phyloP scores from a whole-genome alignment of 2,888 invertebrate species.

The Caenorhabditis japonica region DNA sequence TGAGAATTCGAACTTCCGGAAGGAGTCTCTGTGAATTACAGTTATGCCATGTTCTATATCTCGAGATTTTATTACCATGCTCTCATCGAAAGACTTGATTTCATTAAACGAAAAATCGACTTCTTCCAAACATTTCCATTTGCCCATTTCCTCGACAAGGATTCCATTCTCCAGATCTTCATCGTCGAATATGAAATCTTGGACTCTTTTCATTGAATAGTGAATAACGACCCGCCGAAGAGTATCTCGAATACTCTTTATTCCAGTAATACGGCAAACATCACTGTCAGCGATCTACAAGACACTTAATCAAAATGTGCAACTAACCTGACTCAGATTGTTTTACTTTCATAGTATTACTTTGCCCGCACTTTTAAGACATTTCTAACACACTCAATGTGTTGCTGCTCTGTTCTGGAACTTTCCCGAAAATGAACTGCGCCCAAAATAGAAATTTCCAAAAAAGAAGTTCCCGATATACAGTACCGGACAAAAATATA shows the following conservation, averaged over 20 bases:
- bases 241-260: conserved; percentile 81
- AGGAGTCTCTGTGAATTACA: conserved; percentile 77
- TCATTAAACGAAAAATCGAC: conserved; percentile 87
- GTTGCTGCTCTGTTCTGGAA: too few relatives aligned
- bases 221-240: conserved; percentile 83
- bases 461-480: too few relatives aligned
- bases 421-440: too few relatives aligned
- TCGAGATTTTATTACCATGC: too few relatives aligned
- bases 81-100: conserved; percentile 86
- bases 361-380: too few relatives aligned
- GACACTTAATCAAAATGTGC: too few relatives aligned
- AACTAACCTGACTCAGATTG: too few relatives aligned
- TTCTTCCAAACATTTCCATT: conserved; percentile 80
- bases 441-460: too few relatives aligned
- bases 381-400: too few relatives aligned
- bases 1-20: conserved; percentile 80
- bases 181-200: conserved; percentile 86
- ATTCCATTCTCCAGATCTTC: conserved; percentile 77
- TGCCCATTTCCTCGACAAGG: conserved; percentile 48
- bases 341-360: too few relatives aligned
- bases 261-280: conserved; percentile 74
- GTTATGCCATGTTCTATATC: neutral
- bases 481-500: too few relatives aligned
- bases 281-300: conserved; percentile 78
- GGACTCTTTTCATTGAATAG: conserved; percentile 81